Conservation (phyloP, 2,113 vertebrate genomes). For the Brachyhypopomus occidentalis region DNA sequence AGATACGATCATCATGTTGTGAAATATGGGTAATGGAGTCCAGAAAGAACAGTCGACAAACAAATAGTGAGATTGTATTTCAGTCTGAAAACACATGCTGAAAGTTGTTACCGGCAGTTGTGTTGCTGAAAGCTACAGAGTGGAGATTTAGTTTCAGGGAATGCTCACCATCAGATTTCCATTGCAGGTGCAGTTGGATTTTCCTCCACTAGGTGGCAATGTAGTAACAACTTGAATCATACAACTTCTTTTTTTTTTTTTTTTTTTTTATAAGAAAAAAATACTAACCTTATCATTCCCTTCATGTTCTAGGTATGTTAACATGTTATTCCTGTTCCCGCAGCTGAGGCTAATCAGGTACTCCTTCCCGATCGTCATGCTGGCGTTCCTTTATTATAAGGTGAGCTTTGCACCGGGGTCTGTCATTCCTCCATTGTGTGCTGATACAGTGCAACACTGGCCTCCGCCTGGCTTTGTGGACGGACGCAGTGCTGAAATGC, state of each 20-base stretch:
- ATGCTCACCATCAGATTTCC: neutral
- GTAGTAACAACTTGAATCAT: constrained; percentile 61
- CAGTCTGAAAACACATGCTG: constrained; percentile 14
- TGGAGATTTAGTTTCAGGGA: constrained; percentile 32
- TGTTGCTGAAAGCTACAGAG: too few species aligned
- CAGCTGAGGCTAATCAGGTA: constrained; percentile 83
- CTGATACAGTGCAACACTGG: constrained; percentile 23
- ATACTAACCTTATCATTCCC: constrained; percentile 34
- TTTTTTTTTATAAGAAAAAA: neutral
- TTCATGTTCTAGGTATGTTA: constrained; percentile 20
- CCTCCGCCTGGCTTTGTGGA: constrained; percentile 30
- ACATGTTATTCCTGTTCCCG: constrained; percentile 55
- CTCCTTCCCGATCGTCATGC: constrained; percentile 75
- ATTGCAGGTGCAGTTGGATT: neutral
- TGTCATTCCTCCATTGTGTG: constrained; percentile 54
- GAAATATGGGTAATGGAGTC: constrained; percentile 11
- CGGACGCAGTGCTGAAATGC: neutral
- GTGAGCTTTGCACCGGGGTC: constrained; percentile 73
- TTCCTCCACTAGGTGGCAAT: constrained; percentile 81
- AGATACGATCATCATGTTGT: neutral
- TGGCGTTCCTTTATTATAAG: constrained; percentile 87
- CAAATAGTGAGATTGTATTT: constrained; percentile 31
- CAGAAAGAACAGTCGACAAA: constrained; percentile 26
- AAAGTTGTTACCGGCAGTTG: neutral
- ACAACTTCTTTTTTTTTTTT: neutral